Evolutionary conservation across 2,797 vertebrate species (phyloP).

Genomic region (Pseudochirops cupreus): DNA sequence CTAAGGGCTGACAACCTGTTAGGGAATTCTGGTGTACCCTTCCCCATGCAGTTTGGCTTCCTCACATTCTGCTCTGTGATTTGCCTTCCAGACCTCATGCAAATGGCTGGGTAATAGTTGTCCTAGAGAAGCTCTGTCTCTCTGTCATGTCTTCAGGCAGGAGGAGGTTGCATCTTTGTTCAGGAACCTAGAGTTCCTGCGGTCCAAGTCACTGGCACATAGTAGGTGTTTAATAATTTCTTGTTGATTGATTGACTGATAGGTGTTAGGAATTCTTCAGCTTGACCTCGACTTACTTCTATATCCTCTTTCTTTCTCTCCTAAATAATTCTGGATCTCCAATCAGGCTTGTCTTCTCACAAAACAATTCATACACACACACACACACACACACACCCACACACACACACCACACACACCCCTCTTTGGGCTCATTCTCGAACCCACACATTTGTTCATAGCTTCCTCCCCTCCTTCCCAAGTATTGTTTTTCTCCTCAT

Average conservation of each 20-base stretch:
- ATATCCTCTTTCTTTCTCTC: neutral
- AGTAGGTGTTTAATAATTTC: neutral
- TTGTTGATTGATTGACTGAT: neutral
- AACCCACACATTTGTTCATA: neutral
- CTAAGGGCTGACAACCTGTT: constrained; percentile 63
- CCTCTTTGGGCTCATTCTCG: neutral
- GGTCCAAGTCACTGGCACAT: neutral
- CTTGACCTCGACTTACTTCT: neutral
- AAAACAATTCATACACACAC: neutral
- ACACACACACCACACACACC: neutral
- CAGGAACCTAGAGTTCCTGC: neutral
- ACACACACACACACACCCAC: neutral
- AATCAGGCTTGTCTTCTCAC: neutral
- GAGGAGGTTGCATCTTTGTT: neutral
- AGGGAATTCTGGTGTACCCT: constrained; percentile 50
- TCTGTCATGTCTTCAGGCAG: constrained; percentile 18
- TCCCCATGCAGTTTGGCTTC: neutral
- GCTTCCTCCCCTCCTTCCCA: neutral
- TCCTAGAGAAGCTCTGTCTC: constrained; percentile 56
- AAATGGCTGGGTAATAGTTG: constrained; percentile 65
- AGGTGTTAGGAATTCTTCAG: neutral
- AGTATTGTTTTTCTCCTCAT: neutral
- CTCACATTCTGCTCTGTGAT: constrained; percentile 4
- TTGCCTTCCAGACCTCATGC: constrained; percentile 33
- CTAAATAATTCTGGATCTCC: neutral